Conservation (phyloP, 1,140 invertebrate species). For the Limonius californicus region DNA sequence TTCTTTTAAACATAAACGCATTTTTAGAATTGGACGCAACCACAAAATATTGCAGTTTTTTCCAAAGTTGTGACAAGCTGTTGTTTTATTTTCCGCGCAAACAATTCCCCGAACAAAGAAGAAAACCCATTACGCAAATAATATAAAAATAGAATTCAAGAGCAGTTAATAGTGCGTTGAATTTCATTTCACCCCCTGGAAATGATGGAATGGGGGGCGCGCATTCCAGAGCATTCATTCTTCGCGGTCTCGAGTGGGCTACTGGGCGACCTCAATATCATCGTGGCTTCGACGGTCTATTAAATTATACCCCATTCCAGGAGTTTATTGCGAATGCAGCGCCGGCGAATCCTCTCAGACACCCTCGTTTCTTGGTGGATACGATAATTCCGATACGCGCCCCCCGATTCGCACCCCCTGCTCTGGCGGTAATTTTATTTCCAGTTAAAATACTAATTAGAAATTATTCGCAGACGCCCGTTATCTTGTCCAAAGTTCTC, state of each 20-base stretch:
- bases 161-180: neutral
- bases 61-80: too few species aligned
- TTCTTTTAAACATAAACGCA: too few species aligned
- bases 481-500: too few species aligned
- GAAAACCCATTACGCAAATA: neutral
- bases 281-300: constrained; percentile 38
- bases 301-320: constrained; percentile 23
- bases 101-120: too few species aligned
- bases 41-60: too few species aligned
- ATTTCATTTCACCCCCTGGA: neutral
- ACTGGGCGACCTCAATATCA: constrained; percentile 35
- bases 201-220: neutral
- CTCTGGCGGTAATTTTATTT: too few species aligned
- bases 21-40: too few species aligned
- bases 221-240: constrained; percentile 30
- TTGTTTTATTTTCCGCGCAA: too few species aligned
- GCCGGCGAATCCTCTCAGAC: neutral
- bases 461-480: too few species aligned
- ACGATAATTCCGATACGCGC: too few species aligned
- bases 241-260: constrained; percentile 30
- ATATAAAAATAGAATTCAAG: neutral
- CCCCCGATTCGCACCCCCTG: too few species aligned
- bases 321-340: neutral
- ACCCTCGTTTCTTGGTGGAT: neutral
- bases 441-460: too few species aligned